Conservation (phyloP, 2,888 invertebrate genomes). For the Mechanitis mazaeus region DNA sequence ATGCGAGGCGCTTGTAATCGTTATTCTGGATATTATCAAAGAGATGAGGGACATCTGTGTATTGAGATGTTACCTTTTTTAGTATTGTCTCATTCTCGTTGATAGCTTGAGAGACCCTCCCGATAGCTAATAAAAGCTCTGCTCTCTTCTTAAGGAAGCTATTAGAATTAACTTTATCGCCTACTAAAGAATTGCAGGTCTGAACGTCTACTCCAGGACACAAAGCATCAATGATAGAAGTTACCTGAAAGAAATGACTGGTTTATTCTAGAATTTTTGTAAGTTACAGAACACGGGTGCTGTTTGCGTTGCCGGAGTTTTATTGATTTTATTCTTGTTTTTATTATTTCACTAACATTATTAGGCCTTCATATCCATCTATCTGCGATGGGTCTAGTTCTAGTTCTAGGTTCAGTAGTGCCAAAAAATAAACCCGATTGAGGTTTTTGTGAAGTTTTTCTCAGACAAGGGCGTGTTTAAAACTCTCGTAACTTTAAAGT, state of each 20-base stretch:
- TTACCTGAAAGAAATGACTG: not conserved
- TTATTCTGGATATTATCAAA: not conserved
- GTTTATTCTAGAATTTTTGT: too few species aligned
- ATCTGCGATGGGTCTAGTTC: too few species aligned
- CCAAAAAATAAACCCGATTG: too few species aligned
- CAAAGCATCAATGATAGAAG: not conserved
- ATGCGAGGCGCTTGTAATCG: not conserved
- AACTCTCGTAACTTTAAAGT: too few species aligned
- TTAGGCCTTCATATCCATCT: too few species aligned
- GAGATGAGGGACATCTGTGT: not conserved
- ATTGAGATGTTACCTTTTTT: not conserved
- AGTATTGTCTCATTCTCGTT: not conserved
- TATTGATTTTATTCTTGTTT: too few species aligned
- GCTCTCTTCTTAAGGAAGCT: not conserved
- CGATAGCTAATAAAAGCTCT: not conserved
- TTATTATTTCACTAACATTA: too few species aligned
- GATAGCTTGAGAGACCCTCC: not conserved
- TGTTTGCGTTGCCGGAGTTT: too few species aligned
- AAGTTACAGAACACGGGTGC: too few species aligned
- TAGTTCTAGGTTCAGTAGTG: too few species aligned
- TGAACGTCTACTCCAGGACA: not conserved
- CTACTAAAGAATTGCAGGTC: not conserved
- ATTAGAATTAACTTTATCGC: not conserved
- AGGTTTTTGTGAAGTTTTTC: too few species aligned
- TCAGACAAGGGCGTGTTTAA: too few species aligned